Percentiles rank a stretch among this genome's conserved stretches.
Conservation (phyloP, 2,888 invertebrate genomes). For the Drymonia ruficornis region DNA sequence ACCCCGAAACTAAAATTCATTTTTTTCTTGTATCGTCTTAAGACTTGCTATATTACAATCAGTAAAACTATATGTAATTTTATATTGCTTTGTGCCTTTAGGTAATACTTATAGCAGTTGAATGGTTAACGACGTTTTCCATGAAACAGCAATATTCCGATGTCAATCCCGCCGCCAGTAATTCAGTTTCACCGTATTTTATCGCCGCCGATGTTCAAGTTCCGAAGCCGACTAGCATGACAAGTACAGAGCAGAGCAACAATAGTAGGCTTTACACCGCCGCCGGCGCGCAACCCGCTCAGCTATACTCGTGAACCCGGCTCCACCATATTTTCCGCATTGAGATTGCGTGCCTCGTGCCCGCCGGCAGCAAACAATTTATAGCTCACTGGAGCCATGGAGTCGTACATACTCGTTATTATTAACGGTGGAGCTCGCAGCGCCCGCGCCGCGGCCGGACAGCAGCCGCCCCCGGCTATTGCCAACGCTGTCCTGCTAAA, state of each 20-base stretch:
- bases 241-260: constrained; percentile 49
- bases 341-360: constrained; percentile 82
- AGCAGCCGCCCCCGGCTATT: constrained; percentile 67
- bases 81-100: too few species aligned
- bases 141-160: background rate
- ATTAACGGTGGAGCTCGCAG: constrained; percentile 69
- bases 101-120: too few species aligned
- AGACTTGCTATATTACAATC: too few species aligned
- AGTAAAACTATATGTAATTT: too few species aligned
- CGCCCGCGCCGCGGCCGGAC: too few species aligned
- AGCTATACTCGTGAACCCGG: constrained; percentile 43
- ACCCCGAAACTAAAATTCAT: too few species aligned
- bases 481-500: constrained; percentile 65
- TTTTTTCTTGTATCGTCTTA: too few species aligned
- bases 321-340: constrained; percentile 75
- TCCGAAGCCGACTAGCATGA: constrained; percentile 29
- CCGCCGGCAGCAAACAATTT: constrained; percentile 80
- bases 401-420: constrained; percentile 69
- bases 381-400: constrained; percentile 70
- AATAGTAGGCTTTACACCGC: constrained; percentile 59
- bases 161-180: background rate
- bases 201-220: constrained; percentile 5
- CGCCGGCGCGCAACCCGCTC: constrained; percentile 51
- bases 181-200: background rate
- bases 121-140: too few species aligned